phyloP scores from a whole-genome alignment of 2,888 invertebrate species.

The Orchesellides sinensis region DNA sequence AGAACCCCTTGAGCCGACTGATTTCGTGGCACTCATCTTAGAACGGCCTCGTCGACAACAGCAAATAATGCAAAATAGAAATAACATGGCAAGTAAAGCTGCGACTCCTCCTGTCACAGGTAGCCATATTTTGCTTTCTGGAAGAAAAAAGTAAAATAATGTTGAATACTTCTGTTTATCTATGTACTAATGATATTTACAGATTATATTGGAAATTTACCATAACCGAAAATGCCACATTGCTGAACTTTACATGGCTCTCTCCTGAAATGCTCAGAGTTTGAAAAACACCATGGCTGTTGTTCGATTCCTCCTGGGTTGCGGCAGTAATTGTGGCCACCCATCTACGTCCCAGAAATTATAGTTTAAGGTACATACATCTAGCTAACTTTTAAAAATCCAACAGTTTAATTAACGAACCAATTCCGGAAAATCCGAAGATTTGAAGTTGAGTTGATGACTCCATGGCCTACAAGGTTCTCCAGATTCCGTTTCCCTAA shows the following conservation, averaged over 20 bases:
- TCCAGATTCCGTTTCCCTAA: conserved; percentile 84
- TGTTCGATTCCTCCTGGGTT: conserved; percentile 90
- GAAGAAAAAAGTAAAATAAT: not conserved
- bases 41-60: conserved; percentile 82
- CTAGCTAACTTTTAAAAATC: not conserved
- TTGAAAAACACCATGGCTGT: conserved; percentile 92
- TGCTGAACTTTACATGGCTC: conserved; percentile 92
- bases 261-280: conserved; percentile 81
- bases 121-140: conserved; percentile 88
- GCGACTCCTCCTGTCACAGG: conserved; percentile 78
- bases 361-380: not conserved
- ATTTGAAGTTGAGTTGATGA: conserved; percentile 85
- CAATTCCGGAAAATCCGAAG: conserved; percentile 89
- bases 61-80: conserved; percentile 80
- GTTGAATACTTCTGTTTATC: not conserved
- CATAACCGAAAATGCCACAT: conserved; percentile 81
- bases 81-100: conserved; percentile 79
- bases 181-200: not conserved
- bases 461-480: conserved; percentile 91
- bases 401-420: conserved; percentile 76
- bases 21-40: conserved; percentile 71
- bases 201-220: conserved; percentile 39
- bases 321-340: conserved; percentile 91
- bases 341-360: conserved; percentile 76
- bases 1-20: conserved; percentile 68